Evolutionary conservation across 64 coral and sea anemone species (phyloP), one percentile per base, ranked within the genome.

Genomic region (Pocillopora verrucosa): DNA sequence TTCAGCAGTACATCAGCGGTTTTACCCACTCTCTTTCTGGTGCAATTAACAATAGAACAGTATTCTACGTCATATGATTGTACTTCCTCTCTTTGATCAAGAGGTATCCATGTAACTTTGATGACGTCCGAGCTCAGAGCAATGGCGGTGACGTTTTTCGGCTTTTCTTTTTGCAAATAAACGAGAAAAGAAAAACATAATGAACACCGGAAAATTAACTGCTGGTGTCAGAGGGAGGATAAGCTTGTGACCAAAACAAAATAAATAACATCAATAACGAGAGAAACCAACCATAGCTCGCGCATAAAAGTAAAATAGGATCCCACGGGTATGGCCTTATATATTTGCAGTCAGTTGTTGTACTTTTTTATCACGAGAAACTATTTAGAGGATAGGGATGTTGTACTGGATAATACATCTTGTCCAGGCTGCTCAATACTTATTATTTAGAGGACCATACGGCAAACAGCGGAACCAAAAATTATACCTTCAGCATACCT

Each of bases 61-160:
- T 73, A 56, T 14, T 77, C 61, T 22, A 95, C 65, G 13, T 86
- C 86, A 57, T 92, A 95, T 10, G 17, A 11, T 9, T 59, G 61
- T 5, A 72, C 74, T 74, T 95, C 94, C 20, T 80, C 79, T 51
- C 60, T 56, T 20, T 15, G 17, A 51, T 45, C 38, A 56, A 95
- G 60, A 6, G 90, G 20, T 58, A 67, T 36, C 94, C 94, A 95
- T 56, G 41, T 78, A 34, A 92, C 17, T 15, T 75, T 41, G 14
- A 92, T 34, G 3, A 79, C 61, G 26, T 92, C 56, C 90, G 90
- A 95, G 1, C 62, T 86, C n/a, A 59, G 51, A 1, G 80, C 59
- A 37, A 20, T 2, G 59, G 56, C 74, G 30, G 69, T 78, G 3
- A 89, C 59, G 16, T 41, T 57, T 35, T 58, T 74, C 10, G 92